phyloP scores from a whole-genome alignment of 2,888 invertebrate species.

The Aspidiotus rigidus region DNA sequence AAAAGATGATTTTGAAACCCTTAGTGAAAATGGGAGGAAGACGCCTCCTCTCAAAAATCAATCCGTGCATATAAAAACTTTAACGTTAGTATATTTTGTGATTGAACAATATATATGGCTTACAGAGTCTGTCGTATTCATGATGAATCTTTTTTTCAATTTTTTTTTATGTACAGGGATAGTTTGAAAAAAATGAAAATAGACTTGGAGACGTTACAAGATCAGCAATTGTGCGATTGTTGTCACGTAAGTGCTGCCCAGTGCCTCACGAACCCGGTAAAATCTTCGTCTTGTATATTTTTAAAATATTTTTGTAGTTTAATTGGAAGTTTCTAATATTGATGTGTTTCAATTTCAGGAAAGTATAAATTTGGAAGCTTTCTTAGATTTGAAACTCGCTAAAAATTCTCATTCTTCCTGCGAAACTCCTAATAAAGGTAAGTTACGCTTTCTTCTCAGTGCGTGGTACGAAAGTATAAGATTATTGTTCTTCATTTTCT shows the following conservation, averaged over 20 bases:
- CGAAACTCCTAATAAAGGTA: neutral
- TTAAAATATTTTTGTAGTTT: neutral
- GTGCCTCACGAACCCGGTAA: conserved; percentile 13
- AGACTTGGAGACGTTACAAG: conserved; percentile 8
- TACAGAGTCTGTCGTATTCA: neutral
- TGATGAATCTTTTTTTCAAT: neutral
- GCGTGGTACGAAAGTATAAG: no score
- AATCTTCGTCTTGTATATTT: conserved; percentile 1
- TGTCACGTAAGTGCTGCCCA: conserved; percentile 15
- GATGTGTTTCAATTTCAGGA: conserved; percentile 6
- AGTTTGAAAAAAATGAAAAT: conserved; percentile 10
- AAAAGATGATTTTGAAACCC: neutral
- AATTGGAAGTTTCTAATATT: neutral
- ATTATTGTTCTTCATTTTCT: neutral
- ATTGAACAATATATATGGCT: no score
- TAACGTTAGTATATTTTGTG: neutral
- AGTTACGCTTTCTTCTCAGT: no score
- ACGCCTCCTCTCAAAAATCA: neutral
- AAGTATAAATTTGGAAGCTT: conserved; percentile 8
- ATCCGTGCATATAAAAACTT: neutral
- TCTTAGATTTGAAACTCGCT: neutral
- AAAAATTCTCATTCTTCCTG: neutral
- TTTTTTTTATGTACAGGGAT: conserved; percentile 8
- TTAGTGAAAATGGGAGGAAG: neutral
- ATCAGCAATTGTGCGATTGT: conserved; percentile 18